phyloP scores from a whole-genome alignment of 2,113 vertebrate genomes.

The Passer montanus region DNA sequence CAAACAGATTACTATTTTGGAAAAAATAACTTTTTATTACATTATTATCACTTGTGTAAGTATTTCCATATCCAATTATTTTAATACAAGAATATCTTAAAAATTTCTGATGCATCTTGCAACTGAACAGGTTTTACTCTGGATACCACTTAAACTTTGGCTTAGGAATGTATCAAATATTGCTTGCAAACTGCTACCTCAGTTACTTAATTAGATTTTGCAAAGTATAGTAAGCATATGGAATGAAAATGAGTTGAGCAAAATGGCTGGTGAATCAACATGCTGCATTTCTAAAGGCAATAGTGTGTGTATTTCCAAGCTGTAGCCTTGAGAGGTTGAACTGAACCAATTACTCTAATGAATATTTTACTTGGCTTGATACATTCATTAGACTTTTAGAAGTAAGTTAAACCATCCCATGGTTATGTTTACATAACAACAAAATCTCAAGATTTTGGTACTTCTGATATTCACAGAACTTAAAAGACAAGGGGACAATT shows the following conservation, averaged over 20 bases:
- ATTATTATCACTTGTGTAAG: background rate
- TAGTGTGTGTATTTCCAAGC: background rate
- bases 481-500: background rate
- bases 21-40: background rate
- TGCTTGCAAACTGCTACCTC: background rate
- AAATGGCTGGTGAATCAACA: background rate
- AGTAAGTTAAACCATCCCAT: background rate
- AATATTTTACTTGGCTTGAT: constrained; percentile 47
- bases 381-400: constrained; percentile 2
- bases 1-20: background rate
- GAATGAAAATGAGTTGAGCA: constrained; percentile 9
- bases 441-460: background rate
- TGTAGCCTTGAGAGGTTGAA: constrained; percentile 15
- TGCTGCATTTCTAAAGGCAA: constrained; percentile 25
- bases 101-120: background rate
- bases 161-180: background rate
- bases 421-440: background rate
- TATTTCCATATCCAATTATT: background rate
- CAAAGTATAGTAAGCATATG: constrained; percentile 1
- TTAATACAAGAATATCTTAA: background rate
- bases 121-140: background rate
- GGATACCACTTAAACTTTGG: background rate
- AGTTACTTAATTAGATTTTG: constrained; percentile 23
- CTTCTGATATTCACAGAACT: background rate
- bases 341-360: constrained; percentile 27